Conservation (phyloP, 2,888 invertebrate species). For the Brenthis daphne region DNA sequence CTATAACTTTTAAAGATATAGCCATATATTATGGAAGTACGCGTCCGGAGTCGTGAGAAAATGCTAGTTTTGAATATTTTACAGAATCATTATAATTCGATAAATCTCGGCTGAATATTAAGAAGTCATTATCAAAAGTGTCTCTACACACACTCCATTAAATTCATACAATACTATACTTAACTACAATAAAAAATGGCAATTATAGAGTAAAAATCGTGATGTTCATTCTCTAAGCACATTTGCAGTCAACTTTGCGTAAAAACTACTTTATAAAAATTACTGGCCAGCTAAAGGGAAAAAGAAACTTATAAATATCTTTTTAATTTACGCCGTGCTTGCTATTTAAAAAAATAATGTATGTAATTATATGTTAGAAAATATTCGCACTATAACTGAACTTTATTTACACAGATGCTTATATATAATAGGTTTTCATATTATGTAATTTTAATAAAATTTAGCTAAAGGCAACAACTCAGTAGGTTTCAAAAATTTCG, state of each 20-base stretch:
- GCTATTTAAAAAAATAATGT: not conserved
- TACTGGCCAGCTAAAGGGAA: conserved; percentile 2
- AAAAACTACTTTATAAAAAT: conserved; percentile 17
- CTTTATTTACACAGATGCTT: not conserved
- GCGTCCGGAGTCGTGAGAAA: not conserved
- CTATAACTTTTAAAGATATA: too few species aligned
- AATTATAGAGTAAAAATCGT: conserved; percentile 55
- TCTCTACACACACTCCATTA: conserved; percentile 44
- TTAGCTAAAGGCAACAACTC: too few species aligned
- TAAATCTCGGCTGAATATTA: conserved; percentile 15
- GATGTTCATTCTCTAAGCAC: conserved; percentile 53
- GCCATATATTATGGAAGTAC: too few species aligned
- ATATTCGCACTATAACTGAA: not conserved
- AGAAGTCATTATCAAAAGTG: conserved; percentile 26
- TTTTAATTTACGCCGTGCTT: conserved; percentile 9
- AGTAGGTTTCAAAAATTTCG: too few species aligned
- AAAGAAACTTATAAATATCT: not conserved
- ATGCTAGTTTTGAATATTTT: not conserved
- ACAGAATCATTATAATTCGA: not conserved
- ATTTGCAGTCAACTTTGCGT: conserved; percentile 42
- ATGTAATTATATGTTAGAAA: not conserved
- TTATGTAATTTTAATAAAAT: too few species aligned
- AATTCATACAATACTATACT: conserved; percentile 49
- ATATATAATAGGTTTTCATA: too few species aligned
- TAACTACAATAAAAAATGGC: conserved; percentile 48